Base-by-base conservation (phyloP, 2,888 invertebrate species). In the Chloroclysta siterata region DNA sequence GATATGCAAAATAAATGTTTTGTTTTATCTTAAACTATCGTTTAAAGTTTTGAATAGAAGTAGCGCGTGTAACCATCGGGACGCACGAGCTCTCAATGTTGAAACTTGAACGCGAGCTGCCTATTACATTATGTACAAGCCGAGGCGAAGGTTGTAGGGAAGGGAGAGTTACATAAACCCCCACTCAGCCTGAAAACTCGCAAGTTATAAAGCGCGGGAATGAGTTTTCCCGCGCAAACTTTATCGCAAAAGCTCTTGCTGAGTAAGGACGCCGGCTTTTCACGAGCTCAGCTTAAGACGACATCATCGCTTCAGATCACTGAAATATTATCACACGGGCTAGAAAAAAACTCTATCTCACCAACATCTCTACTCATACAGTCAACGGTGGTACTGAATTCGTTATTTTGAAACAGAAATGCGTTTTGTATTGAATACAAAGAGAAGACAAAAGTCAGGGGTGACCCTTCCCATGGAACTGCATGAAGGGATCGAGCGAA, bases 221-320 rank as follows among this genome's bases (percentile, higher is more conserved):
- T 85, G 89, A 88, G 83, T 86, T 89, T 89, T 88, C 87, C 81
- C 88, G 88, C 89, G 84, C 78, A 90, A 90, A 90, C 85, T 90
- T 87, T 88, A 87, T 87, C 82, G 80, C 83, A 70, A 78, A 78
- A 80, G 78, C 77, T 76, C 74, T 73, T 74, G 73, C 72, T 78
- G 77, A 77, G 70, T 72, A 74, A 79, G 74, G 66, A 61, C 70
- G 66, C 76, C 80, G 79, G 80, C 83, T 85, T 84, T 81, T 81
- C 80, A 78, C 73, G 71, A 83, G 79, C 79, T 82, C 78, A 79
- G 78, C 75, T 75, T 79, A 63, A 65, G 59, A 66, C 67, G 69
- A 59, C 62, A 59, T 65, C 72, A 68, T 55, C 52, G 58, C 65
- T 63, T 67, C 64, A 54, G 61, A 72, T 72, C 66, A 72, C 59